phyloP scores from a whole-genome alignment of 2,888 invertebrate genomes.

The Pasiphila rectangulata region DNA sequence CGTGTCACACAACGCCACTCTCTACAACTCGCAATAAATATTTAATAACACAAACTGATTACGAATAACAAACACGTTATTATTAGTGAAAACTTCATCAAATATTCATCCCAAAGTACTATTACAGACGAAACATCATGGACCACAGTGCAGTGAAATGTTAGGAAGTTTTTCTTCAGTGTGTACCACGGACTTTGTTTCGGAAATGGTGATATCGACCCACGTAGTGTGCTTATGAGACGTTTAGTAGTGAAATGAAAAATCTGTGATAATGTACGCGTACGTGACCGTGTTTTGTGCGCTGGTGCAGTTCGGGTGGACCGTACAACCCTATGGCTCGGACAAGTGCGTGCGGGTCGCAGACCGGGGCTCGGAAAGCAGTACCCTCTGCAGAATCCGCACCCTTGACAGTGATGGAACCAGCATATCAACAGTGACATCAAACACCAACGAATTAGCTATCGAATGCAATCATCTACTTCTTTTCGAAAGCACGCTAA shows the following conservation, averaged over 20 bases:
- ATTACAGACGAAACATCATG: constrained; percentile 37
- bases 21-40: constrained; percentile 70
- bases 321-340: constrained; percentile 77
- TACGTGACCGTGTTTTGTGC: constrained; percentile 73
- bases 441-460: constrained; percentile 87
- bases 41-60: constrained; percentile 67
- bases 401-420: constrained; percentile 86
- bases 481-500: constrained; percentile 88
- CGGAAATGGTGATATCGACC: constrained; percentile 81
- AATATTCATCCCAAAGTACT: constrained; percentile 44
- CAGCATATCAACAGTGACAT: constrained; percentile 81
- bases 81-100: constrained; percentile 52
- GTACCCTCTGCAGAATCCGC: constrained; percentile 85
- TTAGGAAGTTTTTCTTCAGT: constrained; percentile 72
- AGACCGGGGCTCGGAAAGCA: constrained; percentile 71
- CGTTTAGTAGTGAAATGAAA: constrained; percentile 76
- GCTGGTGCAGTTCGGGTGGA: constrained; percentile 77
- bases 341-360: constrained; percentile 72
- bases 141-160: constrained; percentile 76
- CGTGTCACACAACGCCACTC: constrained; percentile 59
- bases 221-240: constrained; percentile 80
- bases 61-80: constrained; percentile 49
- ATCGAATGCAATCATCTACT: constrained; percentile 89
- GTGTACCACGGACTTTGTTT: constrained; percentile 77
- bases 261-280: constrained; percentile 78